These are phyloP conservation scores for Andrena marginata DNA, from an alignment of 2,888 invertebrate species.

Conservation along the genomic window DNA sequence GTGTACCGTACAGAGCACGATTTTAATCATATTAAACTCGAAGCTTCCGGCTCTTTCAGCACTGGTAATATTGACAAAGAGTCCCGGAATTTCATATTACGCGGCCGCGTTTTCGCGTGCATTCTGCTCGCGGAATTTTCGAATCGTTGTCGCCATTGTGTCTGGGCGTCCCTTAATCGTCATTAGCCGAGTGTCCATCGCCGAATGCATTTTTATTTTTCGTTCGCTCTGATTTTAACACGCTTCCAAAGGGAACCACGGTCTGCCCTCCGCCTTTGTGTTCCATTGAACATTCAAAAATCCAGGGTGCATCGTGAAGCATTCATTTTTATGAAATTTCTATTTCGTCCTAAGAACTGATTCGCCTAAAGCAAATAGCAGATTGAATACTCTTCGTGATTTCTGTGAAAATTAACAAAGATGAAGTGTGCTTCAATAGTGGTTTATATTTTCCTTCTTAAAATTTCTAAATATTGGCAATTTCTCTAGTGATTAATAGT, in stretches of 20 bases:
- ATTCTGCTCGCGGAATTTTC: constrained; percentile 13
- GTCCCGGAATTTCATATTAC: constrained; percentile 59
- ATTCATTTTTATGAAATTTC: no score
- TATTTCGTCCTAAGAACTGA: no score
- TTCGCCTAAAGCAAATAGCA: no score
- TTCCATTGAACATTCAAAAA: no score
- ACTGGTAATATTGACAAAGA: constrained; percentile 62
- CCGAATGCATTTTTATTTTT: background rate
- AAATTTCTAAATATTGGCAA: no score
- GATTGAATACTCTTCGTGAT: no score
- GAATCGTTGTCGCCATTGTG: constrained; percentile 15
- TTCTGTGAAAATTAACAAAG: background rate
- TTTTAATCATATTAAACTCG: constrained; percentile 59
- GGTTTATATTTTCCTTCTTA: background rate
- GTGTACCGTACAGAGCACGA: constrained; percentile 3
- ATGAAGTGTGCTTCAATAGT: background rate
- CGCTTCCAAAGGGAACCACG: background rate
- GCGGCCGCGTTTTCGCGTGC: constrained; percentile 26
- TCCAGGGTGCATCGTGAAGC: no score
- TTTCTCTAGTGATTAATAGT: no score
- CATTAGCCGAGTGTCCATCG: constrained; percentile 11
- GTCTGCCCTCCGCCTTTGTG: no score
- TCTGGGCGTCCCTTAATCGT: constrained; percentile 13
- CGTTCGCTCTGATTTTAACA: background rate
- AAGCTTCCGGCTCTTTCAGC: constrained; percentile 54